Percentiles rank a stretch among this genome's conserved stretches.
Evolutionary conservation across 2,113 vertebrate species (phyloP).

Genomic region (Tychaedon coryphoeus): DNA sequence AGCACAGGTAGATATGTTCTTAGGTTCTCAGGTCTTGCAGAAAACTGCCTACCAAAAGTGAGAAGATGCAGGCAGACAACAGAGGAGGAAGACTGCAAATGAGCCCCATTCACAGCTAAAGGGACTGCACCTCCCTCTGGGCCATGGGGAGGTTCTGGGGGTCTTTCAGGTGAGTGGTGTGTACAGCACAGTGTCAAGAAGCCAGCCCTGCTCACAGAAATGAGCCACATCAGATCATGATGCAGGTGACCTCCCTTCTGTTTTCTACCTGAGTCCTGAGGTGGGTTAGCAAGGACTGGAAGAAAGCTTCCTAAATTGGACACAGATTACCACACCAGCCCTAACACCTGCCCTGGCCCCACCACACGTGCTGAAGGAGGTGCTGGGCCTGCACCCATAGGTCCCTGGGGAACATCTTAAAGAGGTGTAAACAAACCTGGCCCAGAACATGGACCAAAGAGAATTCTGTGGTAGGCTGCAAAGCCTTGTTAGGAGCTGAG

Average conservation of each 20-base stretch:
- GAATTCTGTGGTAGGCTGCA: not conserved
- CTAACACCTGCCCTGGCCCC: not conserved
- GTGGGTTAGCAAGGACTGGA: not conserved
- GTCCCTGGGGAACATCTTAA: not conserved
- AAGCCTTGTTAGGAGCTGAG: not conserved
- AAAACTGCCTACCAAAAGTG: not conserved
- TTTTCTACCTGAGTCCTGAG: not conserved
- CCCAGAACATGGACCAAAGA: not conserved
- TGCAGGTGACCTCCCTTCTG: not conserved
- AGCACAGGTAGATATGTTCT: not conserved
- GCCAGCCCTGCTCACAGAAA: not conserved
- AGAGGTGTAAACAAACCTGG: not conserved
- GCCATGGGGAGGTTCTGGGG: not conserved
- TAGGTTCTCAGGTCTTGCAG: not conserved
- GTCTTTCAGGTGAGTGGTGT: not conserved
- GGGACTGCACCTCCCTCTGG: not conserved
- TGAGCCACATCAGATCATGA: not conserved
- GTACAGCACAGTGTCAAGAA: not conserved
- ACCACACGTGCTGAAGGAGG: accelerated
- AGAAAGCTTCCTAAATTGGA: not conserved
- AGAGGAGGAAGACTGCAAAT: not conserved
- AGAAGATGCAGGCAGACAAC: not conserved
- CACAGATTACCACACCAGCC: not conserved
- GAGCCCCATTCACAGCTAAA: not conserved
- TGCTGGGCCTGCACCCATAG: accelerated